A percentile compares a stretch with the other conserved stretches of the same genome.
Conservation (phyloP, 2,888 invertebrate genomes). For the Parochlus steinenii region DNA sequence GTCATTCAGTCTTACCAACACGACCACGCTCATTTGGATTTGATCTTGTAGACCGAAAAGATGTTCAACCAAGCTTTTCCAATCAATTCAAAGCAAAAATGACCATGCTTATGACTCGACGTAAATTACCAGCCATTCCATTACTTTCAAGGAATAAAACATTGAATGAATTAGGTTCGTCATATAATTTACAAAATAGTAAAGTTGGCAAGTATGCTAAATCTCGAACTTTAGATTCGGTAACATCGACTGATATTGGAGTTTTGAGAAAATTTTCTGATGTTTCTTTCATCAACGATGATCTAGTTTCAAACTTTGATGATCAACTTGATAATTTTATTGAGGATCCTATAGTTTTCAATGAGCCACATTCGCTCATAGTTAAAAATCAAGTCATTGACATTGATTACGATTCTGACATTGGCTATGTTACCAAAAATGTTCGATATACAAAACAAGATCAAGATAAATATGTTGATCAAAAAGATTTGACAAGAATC, state of each 20-base stretch:
- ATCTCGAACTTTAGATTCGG: neutral
- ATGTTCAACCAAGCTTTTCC: no score
- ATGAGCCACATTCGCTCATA: slow-evolving; percentile 30
- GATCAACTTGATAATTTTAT: neutral
- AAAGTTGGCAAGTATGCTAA: no score
- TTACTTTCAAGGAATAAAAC: no score
- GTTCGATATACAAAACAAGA: slow-evolving; percentile 9
- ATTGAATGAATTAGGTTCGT: no score
- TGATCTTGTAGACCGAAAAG: no score
- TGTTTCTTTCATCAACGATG: neutral
- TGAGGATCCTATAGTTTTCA: slow-evolving; percentile 13
- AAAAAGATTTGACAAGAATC: slow-evolving; percentile 6
- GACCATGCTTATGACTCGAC: no score
- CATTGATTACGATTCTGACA: slow-evolving; percentile 32
- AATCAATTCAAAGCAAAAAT: no score
- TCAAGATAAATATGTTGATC: slow-evolving; percentile 1
- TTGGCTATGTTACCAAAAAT: slow-evolving; percentile 28
- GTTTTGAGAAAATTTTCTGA: neutral
- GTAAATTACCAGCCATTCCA: no score
- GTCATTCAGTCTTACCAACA: no score
- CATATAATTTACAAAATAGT: no score
- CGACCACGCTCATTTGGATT: no score
- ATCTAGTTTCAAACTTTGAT: neutral
- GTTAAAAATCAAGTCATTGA: slow-evolving; percentile 31
- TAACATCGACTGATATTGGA: neutral